Evolutionary conservation across 2,888 invertebrate genomes (phyloP).

Genomic region (Anagyrus pseudococci): DNA sequence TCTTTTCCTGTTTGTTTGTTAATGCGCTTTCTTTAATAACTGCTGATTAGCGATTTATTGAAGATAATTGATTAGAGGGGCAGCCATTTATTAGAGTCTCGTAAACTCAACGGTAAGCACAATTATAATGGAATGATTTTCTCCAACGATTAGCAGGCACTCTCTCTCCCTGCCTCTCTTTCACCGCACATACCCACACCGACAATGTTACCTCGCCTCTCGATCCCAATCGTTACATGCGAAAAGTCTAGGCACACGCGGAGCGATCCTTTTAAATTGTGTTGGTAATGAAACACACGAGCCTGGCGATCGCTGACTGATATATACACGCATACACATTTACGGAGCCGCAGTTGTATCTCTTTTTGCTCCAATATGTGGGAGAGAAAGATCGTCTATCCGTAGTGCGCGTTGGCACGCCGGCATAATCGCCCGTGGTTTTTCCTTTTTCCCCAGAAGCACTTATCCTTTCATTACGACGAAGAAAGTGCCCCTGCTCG

Average conservation of each 20-base stretch:
- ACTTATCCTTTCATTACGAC: no score
- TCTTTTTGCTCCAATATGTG: constrained; percentile 11
- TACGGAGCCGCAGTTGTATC: no score
- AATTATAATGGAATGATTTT: constrained; percentile 30
- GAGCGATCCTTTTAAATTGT: constrained; percentile 23
- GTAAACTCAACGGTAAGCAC: constrained; percentile 34
- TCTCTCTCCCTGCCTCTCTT: not conserved
- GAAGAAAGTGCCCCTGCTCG: no score
- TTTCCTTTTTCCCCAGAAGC: no score
- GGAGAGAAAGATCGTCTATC: not conserved
- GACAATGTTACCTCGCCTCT: constrained; percentile 28
- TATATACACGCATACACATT: not conserved
- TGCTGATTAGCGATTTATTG: constrained; percentile 36
- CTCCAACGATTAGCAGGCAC: constrained; percentile 20
- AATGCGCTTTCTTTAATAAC: constrained; percentile 36
- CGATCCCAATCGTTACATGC: constrained; percentile 31
- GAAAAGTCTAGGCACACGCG: constrained; percentile 18
- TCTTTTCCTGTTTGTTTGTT: constrained; percentile 33
- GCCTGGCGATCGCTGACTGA: not conserved
- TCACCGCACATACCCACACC: no score
- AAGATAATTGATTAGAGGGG: constrained; percentile 33
- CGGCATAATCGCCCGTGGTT: no score
- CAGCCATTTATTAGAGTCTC: constrained; percentile 30
- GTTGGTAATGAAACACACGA: constrained; percentile 28
- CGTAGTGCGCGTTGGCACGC: no score